phyloP scores from a whole-genome alignment of 2,888 invertebrate species.

The Microchrysa polita region DNA sequence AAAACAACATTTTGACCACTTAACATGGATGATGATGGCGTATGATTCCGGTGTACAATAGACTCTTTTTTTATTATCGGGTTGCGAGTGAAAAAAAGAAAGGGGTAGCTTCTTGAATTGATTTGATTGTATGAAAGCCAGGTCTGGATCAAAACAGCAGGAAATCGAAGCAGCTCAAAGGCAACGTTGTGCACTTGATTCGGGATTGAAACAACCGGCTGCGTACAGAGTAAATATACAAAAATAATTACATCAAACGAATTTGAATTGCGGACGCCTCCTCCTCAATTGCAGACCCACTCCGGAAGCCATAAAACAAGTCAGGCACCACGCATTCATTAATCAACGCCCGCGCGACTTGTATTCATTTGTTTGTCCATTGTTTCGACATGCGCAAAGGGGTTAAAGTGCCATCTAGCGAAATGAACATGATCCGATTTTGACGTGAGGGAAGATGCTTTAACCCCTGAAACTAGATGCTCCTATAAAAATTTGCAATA shows the following conservation, averaged over 20 bases:
- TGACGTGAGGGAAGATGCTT: not conserved
- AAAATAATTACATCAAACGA: conserved; percentile 4
- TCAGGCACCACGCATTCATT: conserved; percentile 43
- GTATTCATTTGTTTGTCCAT: conserved; percentile 24
- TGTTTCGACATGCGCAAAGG: conserved; percentile 43
- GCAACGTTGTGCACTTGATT: conserved; percentile 41
- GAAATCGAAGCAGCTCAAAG: conserved; percentile 7
- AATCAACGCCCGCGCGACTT: conserved; percentile 45
- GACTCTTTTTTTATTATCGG: not conserved
- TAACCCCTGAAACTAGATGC: not conserved
- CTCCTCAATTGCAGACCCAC: conserved; percentile 41
- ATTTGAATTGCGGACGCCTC: conserved; percentile 37
- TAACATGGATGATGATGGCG: conserved; percentile 34
- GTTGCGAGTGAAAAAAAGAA: not conserved
- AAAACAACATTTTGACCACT: conserved; percentile 44
- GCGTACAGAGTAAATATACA: not conserved
- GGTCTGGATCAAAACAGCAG: conserved; percentile 36
- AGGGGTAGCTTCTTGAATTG: conserved; percentile 42
- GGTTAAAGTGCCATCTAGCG: conserved; percentile 26
- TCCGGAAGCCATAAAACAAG: conserved; percentile 45
- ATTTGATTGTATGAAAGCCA: not conserved
- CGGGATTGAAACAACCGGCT: too few relatives aligned
- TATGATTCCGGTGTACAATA: conserved; percentile 27
- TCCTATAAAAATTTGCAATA: too few relatives aligned
- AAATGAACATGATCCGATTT: conserved; percentile 8